Conservation (phyloP, 2,888 invertebrate genomes). For the Dendrolimus pini region DNA sequence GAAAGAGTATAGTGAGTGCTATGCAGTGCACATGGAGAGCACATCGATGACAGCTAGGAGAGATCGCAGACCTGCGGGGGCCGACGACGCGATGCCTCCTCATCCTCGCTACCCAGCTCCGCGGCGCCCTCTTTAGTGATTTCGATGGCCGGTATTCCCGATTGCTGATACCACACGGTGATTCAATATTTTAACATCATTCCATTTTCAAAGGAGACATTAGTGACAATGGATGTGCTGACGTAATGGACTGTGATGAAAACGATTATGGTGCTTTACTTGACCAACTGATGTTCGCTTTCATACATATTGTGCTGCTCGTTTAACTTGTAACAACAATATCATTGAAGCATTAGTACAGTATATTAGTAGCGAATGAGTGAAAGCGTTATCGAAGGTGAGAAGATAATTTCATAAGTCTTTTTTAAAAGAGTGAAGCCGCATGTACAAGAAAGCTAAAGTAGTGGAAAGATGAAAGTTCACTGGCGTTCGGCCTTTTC, state of each 20-base stretch:
- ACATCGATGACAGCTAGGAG: conserved; percentile 72
- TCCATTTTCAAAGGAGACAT: conserved; percentile 39
- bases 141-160: conserved; percentile 80
- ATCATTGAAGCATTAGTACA: conserved; percentile 10
- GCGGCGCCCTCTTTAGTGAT: conserved; percentile 86
- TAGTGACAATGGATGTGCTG: conserved; percentile 45
- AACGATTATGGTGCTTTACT: conserved; percentile 22
- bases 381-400: conserved; percentile 24
- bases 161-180: conserved; percentile 72
- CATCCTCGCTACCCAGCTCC: conserved; percentile 84
- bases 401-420: conserved; percentile 18
- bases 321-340: conserved; percentile 11
- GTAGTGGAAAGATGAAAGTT: conserved; percentile 41
- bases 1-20: conserved; percentile 71
- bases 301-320: conserved; percentile 14
- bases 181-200: conserved; percentile 56
- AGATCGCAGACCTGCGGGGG: conserved; percentile 73
- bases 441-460: conserved; percentile 47
- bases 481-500: conserved; percentile 37
- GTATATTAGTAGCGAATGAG: conserved; percentile 20
- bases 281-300: conserved; percentile 13
- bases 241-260: conserved; percentile 39
- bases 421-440: conserved; percentile 46
- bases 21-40: conserved; percentile 68
- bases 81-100: conserved; percentile 62